Evolutionary conservation across 1,140 invertebrate species (phyloP).

Genomic region (Phenacoccus solenopsis): DNA sequence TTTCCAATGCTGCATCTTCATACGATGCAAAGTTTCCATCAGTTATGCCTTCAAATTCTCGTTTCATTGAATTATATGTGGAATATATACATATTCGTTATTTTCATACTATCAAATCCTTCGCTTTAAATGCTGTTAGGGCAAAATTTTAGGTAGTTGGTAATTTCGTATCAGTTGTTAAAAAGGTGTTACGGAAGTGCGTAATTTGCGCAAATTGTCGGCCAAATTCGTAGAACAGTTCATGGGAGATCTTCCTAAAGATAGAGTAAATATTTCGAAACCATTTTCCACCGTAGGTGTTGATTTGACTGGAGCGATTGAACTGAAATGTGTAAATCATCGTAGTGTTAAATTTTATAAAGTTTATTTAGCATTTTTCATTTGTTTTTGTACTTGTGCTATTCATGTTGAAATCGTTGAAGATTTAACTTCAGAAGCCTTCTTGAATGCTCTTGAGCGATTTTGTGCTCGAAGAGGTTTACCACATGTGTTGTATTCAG

Average conservation of each 20-base stretch:
- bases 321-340: neutral
- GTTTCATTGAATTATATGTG: slow-evolving; percentile 31
- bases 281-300: slow-evolving; percentile 18
- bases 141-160: slow-evolving; percentile 20
- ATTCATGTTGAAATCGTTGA: slow-evolving; percentile 10
- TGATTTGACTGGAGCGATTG: neutral
- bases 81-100: slow-evolving; percentile 28
- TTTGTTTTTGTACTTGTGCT: neutral
- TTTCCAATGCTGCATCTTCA: slow-evolving; percentile 9
- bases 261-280: slow-evolving; percentile 18
- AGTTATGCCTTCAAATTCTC: slow-evolving; percentile 30
- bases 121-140: slow-evolving; percentile 18
- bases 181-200: slow-evolving; percentile 21
- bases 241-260: slow-evolving; percentile 25
- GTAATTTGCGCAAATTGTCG: slow-evolving; percentile 20
- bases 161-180: neutral
- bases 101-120: slow-evolving; percentile 29
- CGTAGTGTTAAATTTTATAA: neutral
- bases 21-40: slow-evolving; percentile 34
- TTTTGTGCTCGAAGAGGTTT: neutral
- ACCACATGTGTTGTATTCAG: neutral
- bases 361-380: neutral
- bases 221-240: slow-evolving; percentile 16
- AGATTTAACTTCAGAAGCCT: neutral
- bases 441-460: neutral